These are phyloP conservation scores for Anthopleura sola DNA, from an alignment of 64 coral and sea anemone species.

Conservation along the genomic window DNA sequence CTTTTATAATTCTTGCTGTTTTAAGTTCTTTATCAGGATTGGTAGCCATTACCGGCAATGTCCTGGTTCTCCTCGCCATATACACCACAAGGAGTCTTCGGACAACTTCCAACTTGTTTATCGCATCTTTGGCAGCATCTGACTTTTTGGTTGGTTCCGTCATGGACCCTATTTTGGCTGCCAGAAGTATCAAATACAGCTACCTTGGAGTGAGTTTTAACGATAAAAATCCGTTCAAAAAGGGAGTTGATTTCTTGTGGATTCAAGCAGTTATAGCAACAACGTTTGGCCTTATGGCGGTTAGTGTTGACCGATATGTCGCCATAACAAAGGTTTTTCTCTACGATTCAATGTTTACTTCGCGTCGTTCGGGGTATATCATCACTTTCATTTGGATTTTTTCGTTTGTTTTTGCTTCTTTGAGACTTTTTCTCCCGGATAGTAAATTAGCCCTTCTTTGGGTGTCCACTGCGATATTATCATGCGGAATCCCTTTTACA, in stretches of 20 bases:
- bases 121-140: constrained; percentile 61
- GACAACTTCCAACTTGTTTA: constrained; percentile 66
- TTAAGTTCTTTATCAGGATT: constrained; percentile 64
- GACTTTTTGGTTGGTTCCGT: constrained; percentile 57
- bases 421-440: constrained; percentile 44
- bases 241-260: constrained; percentile 37
- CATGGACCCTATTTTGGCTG: constrained; percentile 37
- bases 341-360: constrained; percentile 39
- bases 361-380: constrained; percentile 11
- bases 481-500: constrained; percentile 41
- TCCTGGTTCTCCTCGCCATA: constrained; percentile 60
- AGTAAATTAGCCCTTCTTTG: constrained; percentile 33
- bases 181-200: constrained; percentile 19
- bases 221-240: neutral
- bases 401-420: constrained; percentile 38
- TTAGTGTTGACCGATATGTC: constrained; percentile 62
- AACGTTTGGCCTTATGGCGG: constrained; percentile 50
- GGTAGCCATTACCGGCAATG: constrained; percentile 54
- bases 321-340: constrained; percentile 65
- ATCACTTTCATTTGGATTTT: constrained; percentile 55
- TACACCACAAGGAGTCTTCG: constrained; percentile 46
- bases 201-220: constrained; percentile 21
- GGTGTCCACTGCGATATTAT: constrained; percentile 28
- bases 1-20: constrained; percentile 35
- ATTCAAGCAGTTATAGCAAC: constrained; percentile 52